Evolutionary conservation across 2,113 vertebrate genomes (phyloP), one percentile per base, ranked within the genome.

Genomic region (Ranitomeya variabilis): DNA sequence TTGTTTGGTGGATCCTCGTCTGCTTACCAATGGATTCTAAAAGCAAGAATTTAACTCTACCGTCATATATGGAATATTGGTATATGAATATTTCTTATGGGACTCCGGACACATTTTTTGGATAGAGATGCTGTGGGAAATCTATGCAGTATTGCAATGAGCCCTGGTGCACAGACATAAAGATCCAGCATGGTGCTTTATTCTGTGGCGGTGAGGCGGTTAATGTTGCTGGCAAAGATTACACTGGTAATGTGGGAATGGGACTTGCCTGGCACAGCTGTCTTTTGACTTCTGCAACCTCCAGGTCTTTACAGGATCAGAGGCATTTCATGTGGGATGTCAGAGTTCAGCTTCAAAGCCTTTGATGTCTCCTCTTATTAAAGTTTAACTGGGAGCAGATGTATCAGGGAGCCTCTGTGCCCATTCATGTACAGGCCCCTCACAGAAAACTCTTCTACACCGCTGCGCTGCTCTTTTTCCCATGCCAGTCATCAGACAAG

Each of bases 311-410:
- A 93, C 91, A 90, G 13, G 89, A 93, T 95, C 93, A 92, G 91
- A 94, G 92, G 92, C 92, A 92, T 91, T 89, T 92, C 90, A 91
- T 89, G 87, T 66, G 90, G 85, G 85, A 90, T 92, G 91, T 89
- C 93, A 92, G 84, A 93, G 93, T 93, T 94, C 91, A 93, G 90
- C 77, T 84, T 89, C 90, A 92, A 91, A 89, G 88, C 90, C 92
- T 89, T 91, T 91, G 92, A 92, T 88, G 90, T 90, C 67, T 23
- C 89, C 90, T 91, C 87, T 91, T 91, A 93, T 91, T 93, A 92
- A 94, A 83, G 91, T 90, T 91, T 95, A 92, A 94, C 90, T 90
- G 91, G 91, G 93, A 94, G 93, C 94, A 95, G 94, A 94, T 93
- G 94, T 93, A 88, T 51, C 87, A 92, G 80, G 26, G 73, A 16